These are phyloP conservation scores for Empis stercorea DNA, from an alignment of 2,888 invertebrate genomes.

Conservation along the genomic window DNA sequence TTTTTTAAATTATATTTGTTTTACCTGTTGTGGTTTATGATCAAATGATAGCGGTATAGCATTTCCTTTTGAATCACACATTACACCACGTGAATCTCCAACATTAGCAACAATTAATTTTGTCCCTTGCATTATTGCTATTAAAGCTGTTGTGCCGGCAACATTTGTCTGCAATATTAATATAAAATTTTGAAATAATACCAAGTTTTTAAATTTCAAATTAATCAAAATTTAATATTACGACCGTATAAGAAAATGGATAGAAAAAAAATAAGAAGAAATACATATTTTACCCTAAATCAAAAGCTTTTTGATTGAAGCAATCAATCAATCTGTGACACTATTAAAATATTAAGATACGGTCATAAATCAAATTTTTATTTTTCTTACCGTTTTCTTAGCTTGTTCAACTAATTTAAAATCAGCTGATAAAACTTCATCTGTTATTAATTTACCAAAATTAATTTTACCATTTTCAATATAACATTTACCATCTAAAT, in stretches of 20 bases:
- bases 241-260: too few relatives aligned
- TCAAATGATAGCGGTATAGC: slow-evolving; percentile 89
- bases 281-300: too few relatives aligned
- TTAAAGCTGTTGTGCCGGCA: slow-evolving; percentile 82
- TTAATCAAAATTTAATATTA: too few relatives aligned
- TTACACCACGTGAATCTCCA: slow-evolving; percentile 90
- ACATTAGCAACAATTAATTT: slow-evolving; percentile 88
- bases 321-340: too few relatives aligned
- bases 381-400: slow-evolving; percentile 47
- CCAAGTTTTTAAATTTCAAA: neutral
- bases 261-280: too few relatives aligned
- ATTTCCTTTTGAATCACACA: slow-evolving; percentile 82
- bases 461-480: slow-evolving; percentile 64
- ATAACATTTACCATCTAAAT: slow-evolving; percentile 44
- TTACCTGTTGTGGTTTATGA: slow-evolving; percentile 91
- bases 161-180: slow-evolving; percentile 43
- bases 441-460: slow-evolving; percentile 67
- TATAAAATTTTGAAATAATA: neutral
- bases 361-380: too few relatives aligned
- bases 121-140: slow-evolving; percentile 73
- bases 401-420: slow-evolving; percentile 68
- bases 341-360: too few relatives aligned
- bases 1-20: neutral
- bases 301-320: too few relatives aligned
- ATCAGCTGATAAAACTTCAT: slow-evolving; percentile 79